Base-by-base conservation (phyloP, 2,888 invertebrate genomes). In the Melikaiella ostensackeni region DNA sequence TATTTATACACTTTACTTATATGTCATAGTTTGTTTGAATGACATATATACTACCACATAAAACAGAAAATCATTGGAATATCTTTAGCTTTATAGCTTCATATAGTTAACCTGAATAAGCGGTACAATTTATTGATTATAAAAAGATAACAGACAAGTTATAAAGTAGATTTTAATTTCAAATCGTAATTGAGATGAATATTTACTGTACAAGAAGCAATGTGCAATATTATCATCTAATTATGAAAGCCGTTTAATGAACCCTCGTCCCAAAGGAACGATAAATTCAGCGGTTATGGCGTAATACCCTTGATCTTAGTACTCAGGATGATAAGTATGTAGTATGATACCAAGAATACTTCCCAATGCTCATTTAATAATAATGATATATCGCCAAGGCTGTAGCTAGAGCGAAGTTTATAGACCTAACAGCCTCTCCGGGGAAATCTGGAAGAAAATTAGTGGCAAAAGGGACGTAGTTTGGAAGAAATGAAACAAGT, bases 401-500 rank as follows among this genome's bases (percentile, higher is more conserved):
- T 46, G 42, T n/a, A 50, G 30, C n/a, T 33, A 55, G 70, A 70
- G 27, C 11, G 70, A 30, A 55, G 50, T 30, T 30, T 50, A 13
- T 55, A 70, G 50, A 30, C 70, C 70, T 70, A 70, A 70, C n/a
- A 50, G n/a, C 50, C n/a, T 55, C 70, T 70, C 70, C 46, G n/a
- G 70, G 70, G 70, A 70, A 70, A 70, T 70, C 70, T 70, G 46
- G 30, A 55, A 70, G 70, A 70, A 70, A 70, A 70, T 70, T 70
- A 70, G 70, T 50, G 70, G 70, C 70, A 46, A 55, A 70, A n/a
- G 70, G 70, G 50, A 33, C 70, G 50, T 33, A 70, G 70, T 70
- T 70, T 30, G 70, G 30, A 70, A 70, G 70, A 70, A 70, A 70
- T 33, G 70, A 50, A 50, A 50, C 50, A 50, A 70, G n/a, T 50